phyloP scores from a whole-genome alignment of 1,140 invertebrate species.

The Tyrophagus putrescentiae region DNA sequence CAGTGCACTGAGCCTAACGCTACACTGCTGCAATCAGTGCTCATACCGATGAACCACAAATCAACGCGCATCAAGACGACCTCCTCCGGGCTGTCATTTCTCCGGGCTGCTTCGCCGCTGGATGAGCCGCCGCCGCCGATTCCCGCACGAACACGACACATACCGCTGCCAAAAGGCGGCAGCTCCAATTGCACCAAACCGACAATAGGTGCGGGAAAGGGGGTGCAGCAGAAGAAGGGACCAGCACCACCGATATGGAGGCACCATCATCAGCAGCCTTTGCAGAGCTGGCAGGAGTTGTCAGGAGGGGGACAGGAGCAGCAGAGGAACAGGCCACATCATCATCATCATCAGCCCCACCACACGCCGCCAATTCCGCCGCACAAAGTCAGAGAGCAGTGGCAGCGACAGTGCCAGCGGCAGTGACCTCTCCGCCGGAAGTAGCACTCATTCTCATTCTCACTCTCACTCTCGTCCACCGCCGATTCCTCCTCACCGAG shows the following conservation, averaged over 20 bases:
- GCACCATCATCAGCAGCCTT: not conserved
- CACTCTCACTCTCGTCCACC: no score
- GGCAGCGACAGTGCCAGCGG: not conserved
- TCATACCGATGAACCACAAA: not conserved
- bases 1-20: no score
- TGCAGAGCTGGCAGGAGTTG: no score
- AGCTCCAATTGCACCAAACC: not conserved
- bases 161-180: conserved; percentile 3
- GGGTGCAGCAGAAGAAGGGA: not conserved
- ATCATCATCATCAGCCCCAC: not conserved
- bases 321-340: not conserved
- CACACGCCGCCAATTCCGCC: conserved; percentile 2
- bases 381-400: conserved; percentile 3
- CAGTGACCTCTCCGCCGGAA: no score
- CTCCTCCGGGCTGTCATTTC: not conserved
- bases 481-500: conserved; percentile 19
- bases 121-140: conserved; percentile 1
- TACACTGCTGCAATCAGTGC: not conserved
- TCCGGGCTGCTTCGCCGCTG: no score
- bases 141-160: not conserved
- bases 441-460: no score
- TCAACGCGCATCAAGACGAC: not conserved
- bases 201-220: not conserved
- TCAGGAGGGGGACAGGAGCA: not conserved
- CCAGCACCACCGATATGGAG: no score